These are phyloP conservation scores for Gymnocypris eckloni DNA, from an alignment of 2,797 vertebrate genomes.

Conservation along the genomic window DNA sequence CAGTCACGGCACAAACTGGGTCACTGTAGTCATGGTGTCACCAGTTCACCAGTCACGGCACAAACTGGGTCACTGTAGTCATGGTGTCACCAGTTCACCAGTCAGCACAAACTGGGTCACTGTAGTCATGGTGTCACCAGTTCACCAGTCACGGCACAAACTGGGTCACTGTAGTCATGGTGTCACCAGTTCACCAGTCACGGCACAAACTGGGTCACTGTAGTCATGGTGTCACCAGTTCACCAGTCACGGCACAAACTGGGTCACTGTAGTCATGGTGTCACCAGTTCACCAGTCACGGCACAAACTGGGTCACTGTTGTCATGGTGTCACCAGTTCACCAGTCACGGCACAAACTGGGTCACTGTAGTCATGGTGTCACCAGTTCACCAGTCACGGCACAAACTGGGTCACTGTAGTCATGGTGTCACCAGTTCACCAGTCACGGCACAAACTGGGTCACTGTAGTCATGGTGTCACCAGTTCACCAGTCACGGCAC, in stretches of 20 bases:
- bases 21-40: too few species aligned
- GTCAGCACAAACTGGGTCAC: too few species aligned
- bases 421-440: not conserved
- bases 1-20: not conserved
- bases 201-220: not conserved
- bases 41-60: too few species aligned
- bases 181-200: conserved; percentile 8
- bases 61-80: too few species aligned
- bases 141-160: too few species aligned
- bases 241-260: conserved; percentile 8
- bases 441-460: not conserved
- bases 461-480: too few species aligned
- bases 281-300: conserved; percentile 11
- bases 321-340: not conserved
- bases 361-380: too few species aligned
- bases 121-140: too few species aligned
- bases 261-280: too few species aligned
- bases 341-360: conserved; percentile 5
- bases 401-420: not conserved
- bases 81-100: too few species aligned
- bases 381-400: conserved; percentile 5
- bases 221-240: not conserved
- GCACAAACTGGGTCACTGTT: not conserved
- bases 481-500: conserved; percentile 11
- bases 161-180: too few species aligned